Conservation (phyloP, 2,888 invertebrate genomes). For the Nephrotoma guestfalica region DNA sequence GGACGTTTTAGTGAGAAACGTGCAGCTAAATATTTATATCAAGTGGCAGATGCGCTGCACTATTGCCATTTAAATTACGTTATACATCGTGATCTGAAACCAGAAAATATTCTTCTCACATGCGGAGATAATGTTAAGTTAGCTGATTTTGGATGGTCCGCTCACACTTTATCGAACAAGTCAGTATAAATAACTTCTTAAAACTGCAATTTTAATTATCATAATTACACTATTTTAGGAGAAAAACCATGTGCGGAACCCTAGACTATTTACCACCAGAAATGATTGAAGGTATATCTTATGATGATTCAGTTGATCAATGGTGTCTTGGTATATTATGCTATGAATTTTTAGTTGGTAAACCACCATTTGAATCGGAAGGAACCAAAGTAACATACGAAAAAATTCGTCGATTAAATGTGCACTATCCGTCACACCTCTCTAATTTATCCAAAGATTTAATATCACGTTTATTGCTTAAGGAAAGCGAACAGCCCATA, state of each 20-base stretch:
- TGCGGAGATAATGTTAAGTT: constrained; percentile 66
- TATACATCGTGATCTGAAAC: constrained; percentile 85
- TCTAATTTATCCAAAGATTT: constrained; percentile 58
- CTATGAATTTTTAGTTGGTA: constrained; percentile 87
- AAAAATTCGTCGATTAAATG: constrained; percentile 48
- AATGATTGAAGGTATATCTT: constrained; percentile 74
- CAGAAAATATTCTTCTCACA: constrained; percentile 75
- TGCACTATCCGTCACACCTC: constrained; percentile 50
- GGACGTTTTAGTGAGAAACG: constrained; percentile 47
- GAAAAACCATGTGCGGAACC: constrained; percentile 88
- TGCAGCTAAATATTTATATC: constrained; percentile 72
- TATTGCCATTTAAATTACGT: constrained; percentile 80
- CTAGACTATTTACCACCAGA: constrained; percentile 93
- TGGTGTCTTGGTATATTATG: constrained; percentile 90
- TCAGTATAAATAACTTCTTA: constrained; percentile 18
- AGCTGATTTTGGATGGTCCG: constrained; percentile 93
- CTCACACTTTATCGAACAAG: constrained; percentile 72
- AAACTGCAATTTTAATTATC: not conserved
- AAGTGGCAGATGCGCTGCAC: constrained; percentile 74
- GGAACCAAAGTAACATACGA: constrained; percentile 54
- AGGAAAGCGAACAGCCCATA: constrained; percentile 46
- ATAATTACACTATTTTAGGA: constrained; percentile 31
- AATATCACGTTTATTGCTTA: constrained; percentile 52
- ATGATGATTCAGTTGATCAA: constrained; percentile 76
- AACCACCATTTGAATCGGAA: constrained; percentile 81